Evolutionary conservation across 2,113 vertebrate genomes (phyloP).

Genomic region (Xiphias gladius): DNA sequence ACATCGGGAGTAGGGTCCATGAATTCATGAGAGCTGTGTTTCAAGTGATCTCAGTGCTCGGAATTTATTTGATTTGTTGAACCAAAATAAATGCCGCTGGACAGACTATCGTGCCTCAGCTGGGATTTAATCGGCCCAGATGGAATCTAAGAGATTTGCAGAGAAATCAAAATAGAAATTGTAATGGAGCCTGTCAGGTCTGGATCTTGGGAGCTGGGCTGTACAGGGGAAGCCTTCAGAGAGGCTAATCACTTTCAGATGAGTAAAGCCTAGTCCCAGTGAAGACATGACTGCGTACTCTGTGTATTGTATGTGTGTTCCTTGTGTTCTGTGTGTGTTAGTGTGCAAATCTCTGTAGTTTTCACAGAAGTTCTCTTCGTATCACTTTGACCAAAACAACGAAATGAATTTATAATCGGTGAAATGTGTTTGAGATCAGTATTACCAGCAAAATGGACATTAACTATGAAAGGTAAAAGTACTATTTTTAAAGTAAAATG

Average conservation of each 20-base stretch:
- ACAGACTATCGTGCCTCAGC: slow-evolving; percentile 63
- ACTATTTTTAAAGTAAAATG: not conserved
- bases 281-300: slow-evolving; percentile 62
- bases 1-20: slow-evolving; percentile 48
- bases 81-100: slow-evolving; percentile 73
- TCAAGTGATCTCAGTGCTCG: slow-evolving; percentile 71
- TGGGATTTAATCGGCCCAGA: slow-evolving; percentile 71
- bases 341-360: slow-evolving; percentile 27
- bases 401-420: slow-evolving; percentile 57
- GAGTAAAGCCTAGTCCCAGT: slow-evolving; percentile 76
- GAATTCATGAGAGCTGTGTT: slow-evolving; percentile 67
- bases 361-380: slow-evolving; percentile 32
- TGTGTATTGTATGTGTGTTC: not conserved
- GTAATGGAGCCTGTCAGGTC: slow-evolving; percentile 77
- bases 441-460: not conserved
- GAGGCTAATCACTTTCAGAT: slow-evolving; percentile 86
- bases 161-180: slow-evolving; percentile 76
- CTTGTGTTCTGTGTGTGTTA: slow-evolving; percentile 37
- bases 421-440: slow-evolving; percentile 58
- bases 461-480: not conserved
- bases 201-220: slow-evolving; percentile 58
- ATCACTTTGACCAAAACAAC: slow-evolving; percentile 57
- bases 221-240: slow-evolving; percentile 61
- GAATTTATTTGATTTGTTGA: slow-evolving; percentile 74
- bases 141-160: slow-evolving; percentile 72